Evolutionary conservation across 2,113 vertebrate species (phyloP), one percentile per base, ranked within the genome.

Genomic region (Actenoides hombroni): DNA sequence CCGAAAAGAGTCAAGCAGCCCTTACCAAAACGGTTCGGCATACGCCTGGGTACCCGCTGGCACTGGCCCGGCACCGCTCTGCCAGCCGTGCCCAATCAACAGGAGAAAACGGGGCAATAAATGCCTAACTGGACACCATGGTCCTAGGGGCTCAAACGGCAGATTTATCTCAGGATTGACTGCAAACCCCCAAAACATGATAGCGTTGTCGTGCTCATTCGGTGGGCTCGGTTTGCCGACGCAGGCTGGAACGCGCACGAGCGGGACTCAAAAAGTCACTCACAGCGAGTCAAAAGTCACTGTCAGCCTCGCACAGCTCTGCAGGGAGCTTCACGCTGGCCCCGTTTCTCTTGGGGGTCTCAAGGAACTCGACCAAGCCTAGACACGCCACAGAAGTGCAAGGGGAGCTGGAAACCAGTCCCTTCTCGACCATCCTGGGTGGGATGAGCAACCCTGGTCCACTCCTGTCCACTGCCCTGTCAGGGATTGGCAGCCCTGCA

Each of bases 221-320:
- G 13, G 29, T 3, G 73, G 35, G 64, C 64, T 25, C 3, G 6
- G 49, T 33, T 53, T 5, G 64, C 21, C 4, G n/a, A 12, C 3
- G 29, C 28, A 13, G 54, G 83, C 28, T 42, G 65, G 31, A 33
- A 68, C 0, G 6, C 3, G 1, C 6, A 11, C 1, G 2, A 48
- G 48, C 46, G 37, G 61, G 46, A 51, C 39, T 61, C 77, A 31
- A 15, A 42, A 42, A 42, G 42, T 42, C 42, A 42, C 42, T 42
- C 42, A 13, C 6, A 42, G 42, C 42, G 42, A 42, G 42, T 42
- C 42, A 42, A 20, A 57, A 23, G 39, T 9, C 56, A 40, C 54
- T 13, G 44, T 25, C 29, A 14, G 18, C 4, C 16, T 16, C 12
- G 1, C 48, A 18, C 0, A 56, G 61, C 46, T 48, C 46, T 37